These are phyloP conservation scores for Telenomus remus DNA, from an alignment of 1,140 invertebrate species.

Conservation along the genomic window DNA sequence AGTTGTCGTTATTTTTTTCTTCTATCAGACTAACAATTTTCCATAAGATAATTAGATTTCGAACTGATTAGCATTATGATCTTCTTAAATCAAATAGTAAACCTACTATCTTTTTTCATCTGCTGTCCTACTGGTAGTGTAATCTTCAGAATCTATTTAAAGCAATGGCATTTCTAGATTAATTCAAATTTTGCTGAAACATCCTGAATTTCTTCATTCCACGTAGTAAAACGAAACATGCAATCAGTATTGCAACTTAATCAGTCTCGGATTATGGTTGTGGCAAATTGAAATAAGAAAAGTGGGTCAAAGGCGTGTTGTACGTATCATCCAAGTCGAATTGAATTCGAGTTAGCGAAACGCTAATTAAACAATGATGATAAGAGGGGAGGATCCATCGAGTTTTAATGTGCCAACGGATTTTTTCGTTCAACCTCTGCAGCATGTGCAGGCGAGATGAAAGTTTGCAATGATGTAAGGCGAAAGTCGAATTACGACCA, in stretches of 20 bases:
- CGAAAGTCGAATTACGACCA: constrained; percentile 40
- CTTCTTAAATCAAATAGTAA: no score
- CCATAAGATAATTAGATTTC: no score
- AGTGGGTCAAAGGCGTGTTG: constrained; percentile 36
- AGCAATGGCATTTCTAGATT: no score
- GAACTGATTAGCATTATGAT: no score
- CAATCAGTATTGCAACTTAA: constrained; percentile 17
- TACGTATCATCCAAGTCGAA: constrained; percentile 13
- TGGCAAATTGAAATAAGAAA: constrained; percentile 40
- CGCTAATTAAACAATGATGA: constrained; percentile 35
- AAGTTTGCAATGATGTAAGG: constrained; percentile 22
- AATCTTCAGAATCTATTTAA: no score
- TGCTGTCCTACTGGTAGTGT: no score
- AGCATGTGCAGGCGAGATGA: constrained; percentile 20
- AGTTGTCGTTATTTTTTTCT: no score
- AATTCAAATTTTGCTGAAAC: no score
- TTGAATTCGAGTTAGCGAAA: constrained; percentile 28
- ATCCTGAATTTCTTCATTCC: no score
- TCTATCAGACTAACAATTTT: no score
- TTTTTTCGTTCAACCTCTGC: constrained; percentile 44
- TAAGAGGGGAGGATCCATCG: not conserved
- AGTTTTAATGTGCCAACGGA: constrained; percentile 3
- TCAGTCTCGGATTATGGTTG: constrained; percentile 32
- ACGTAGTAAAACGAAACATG: not conserved
- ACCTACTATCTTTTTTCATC: no score